Conservation (phyloP, 1,140 invertebrate genomes). For the Lasioglossum albipes region DNA sequence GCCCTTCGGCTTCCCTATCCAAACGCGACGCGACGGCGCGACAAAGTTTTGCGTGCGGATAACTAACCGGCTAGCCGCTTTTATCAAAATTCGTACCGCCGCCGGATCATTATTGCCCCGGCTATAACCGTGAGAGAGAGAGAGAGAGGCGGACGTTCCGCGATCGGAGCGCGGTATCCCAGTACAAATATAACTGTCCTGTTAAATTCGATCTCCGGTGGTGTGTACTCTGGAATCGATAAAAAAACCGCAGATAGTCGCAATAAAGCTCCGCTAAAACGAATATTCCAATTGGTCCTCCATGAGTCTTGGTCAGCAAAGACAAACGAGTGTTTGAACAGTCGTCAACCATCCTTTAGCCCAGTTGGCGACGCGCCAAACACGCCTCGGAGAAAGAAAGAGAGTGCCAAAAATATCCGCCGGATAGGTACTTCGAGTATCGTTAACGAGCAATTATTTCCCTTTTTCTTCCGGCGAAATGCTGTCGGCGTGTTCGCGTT, state of each 20-base stretch:
- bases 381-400: slow-evolving; percentile 47
- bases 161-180: background rate
- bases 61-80: background rate
- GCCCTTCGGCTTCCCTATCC: background rate
- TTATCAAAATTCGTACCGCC: slow-evolving; percentile 1
- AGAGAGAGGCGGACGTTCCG: too few relatives aligned
- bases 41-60: background rate
- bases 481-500: slow-evolving; percentile 6
- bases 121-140: too few relatives aligned
- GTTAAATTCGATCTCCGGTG: background rate
- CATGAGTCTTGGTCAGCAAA: slow-evolving; percentile 50
- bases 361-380: slow-evolving; percentile 57
- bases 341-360: slow-evolving; percentile 60
- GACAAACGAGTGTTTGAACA: slow-evolving; percentile 63
- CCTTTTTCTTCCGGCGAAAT: slow-evolving; percentile 18
- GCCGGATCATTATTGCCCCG: too few relatives aligned
- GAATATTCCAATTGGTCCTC: slow-evolving; percentile 50
- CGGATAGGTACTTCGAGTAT: slow-evolving; percentile 33
- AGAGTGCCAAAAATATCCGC: slow-evolving; percentile 49
- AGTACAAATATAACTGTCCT: background rate
- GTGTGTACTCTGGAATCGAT: background rate
- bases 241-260: slow-evolving; percentile 20
- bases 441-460: slow-evolving; percentile 59
- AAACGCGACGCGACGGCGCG: background rate
- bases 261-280: slow-evolving; percentile 14